A percentile compares a stretch with the other conserved stretches of the same genome.
Conservation (phyloP, 1,140 invertebrate species). For the Phortica variegata region DNA sequence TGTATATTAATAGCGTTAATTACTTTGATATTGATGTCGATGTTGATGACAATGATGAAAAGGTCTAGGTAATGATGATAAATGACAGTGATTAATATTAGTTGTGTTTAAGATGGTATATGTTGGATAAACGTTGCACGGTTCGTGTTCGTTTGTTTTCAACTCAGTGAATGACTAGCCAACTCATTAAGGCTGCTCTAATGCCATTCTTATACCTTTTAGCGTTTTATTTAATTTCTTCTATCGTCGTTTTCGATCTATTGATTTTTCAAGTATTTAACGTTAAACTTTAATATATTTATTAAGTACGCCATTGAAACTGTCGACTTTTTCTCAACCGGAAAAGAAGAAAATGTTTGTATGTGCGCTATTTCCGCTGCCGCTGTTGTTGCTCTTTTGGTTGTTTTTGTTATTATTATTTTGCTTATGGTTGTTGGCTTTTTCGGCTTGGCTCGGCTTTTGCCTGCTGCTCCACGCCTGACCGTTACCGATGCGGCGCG, state of each 20-base stretch:
- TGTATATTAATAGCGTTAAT: neutral
- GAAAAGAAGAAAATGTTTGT: too few species aligned
- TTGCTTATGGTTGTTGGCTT: neutral
- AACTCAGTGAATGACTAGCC: too few species aligned
- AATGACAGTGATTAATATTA: too few species aligned
- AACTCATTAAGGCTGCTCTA: neutral
- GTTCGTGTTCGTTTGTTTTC: too few species aligned
- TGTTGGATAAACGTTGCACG: too few species aligned
- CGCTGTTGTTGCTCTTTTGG: neutral
- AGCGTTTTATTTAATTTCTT: neutral
- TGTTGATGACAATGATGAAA: too few species aligned
- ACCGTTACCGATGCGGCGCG: constrained; percentile 47
- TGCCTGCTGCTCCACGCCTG: too few species aligned
- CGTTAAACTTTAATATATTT: constrained; percentile 56
- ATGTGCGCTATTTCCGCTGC: neutral
- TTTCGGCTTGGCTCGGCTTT: too few species aligned
- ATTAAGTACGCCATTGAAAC: constrained; percentile 51
- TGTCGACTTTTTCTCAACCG: constrained; percentile 1
- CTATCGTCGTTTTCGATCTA: constrained; percentile 23
- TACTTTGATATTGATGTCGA: neutral
- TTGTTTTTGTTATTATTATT: neutral
- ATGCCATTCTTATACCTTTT: neutral
- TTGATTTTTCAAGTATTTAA: constrained; percentile 56
- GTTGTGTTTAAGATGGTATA: too few species aligned
- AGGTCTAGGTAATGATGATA: too few species aligned